Conservation (phyloP, 2,888 invertebrate genomes). For the Diarsia dahlii region DNA sequence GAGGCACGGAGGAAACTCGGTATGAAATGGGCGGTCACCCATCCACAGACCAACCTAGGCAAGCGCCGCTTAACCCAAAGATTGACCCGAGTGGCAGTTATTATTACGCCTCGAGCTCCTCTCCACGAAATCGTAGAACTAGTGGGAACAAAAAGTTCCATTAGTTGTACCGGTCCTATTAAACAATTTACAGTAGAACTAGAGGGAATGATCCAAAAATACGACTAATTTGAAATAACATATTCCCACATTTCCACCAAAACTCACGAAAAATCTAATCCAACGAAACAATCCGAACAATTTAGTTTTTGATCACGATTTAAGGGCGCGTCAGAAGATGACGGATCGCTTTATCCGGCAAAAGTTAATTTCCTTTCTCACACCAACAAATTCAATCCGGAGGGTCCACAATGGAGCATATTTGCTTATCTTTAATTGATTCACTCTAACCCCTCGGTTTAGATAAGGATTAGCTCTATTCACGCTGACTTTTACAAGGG, state of each 20-base stretch:
- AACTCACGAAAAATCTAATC: constrained; percentile 32
- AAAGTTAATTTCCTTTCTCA: constrained; percentile 89
- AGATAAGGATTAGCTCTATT: constrained; percentile 90
- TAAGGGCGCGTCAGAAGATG: constrained; percentile 81
- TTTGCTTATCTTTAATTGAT: constrained; percentile 91
- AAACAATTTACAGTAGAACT: too few species aligned
- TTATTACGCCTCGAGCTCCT: too few species aligned
- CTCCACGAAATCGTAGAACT: too few species aligned
- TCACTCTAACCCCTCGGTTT: constrained; percentile 86
- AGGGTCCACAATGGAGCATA: constrained; percentile 84
- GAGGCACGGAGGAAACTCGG: too few species aligned
- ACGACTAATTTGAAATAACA: neutral
- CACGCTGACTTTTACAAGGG: constrained; percentile 91
- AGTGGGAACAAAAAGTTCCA: too few species aligned
- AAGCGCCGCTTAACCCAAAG: too few species aligned
- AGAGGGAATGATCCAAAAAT: too few species aligned
- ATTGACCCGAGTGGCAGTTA: too few species aligned
- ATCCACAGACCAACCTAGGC: too few species aligned
- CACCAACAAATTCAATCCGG: constrained; percentile 87
- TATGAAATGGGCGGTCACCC: too few species aligned
- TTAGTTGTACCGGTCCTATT: too few species aligned
- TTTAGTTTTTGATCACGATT: constrained; percentile 72
- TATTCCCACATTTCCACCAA: constrained; percentile 29
- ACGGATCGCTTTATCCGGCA: constrained; percentile 85
- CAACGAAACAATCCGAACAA: constrained; percentile 76